Evolutionary conservation across 2,113 vertebrate species (phyloP).

Genomic region (Bubo scandiacus): DNA sequence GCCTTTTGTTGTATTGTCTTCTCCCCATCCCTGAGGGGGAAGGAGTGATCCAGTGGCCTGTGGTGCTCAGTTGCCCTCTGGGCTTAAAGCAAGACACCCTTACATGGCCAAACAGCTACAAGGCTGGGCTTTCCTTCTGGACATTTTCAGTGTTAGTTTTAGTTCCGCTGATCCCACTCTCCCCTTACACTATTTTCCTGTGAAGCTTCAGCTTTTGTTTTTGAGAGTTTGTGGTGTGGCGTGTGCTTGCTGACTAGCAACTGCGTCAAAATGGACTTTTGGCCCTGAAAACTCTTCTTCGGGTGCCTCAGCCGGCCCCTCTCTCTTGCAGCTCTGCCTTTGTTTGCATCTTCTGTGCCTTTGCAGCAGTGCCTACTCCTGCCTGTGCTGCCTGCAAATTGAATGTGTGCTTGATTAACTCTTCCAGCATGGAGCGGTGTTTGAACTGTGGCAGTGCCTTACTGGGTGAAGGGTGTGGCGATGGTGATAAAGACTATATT

Average conservation of each 20-base stretch:
- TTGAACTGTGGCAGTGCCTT: neutral
- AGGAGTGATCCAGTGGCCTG: too few species aligned
- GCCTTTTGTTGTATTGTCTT: too few species aligned
- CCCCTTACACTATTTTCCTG: too few species aligned
- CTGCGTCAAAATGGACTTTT: neutral
- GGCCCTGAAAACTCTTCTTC: neutral
- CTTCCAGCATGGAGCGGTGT: neutral
- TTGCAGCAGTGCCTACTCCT: neutral
- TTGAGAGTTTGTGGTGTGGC: neutral
- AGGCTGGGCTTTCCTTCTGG: neutral
- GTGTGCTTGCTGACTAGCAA: too few species aligned
- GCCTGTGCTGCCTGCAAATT: neutral
- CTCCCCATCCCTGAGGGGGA: too few species aligned
- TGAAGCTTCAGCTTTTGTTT: neutral
- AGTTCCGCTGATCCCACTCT: too few species aligned
- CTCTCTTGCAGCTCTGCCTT: neutral
- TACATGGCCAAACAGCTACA: neutral
- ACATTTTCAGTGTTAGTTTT: neutral
- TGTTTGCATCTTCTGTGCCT: neutral
- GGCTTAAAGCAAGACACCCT: too few species aligned
- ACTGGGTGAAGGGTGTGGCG: neutral
- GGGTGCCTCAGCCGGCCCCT: neutral
- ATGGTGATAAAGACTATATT: neutral
- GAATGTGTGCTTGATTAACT: neutral
- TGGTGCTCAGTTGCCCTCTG: too few species aligned